Evolutionary conservation across 2,888 invertebrate genomes (phyloP).

Genomic region (Troglohyphantes excavatus): DNA sequence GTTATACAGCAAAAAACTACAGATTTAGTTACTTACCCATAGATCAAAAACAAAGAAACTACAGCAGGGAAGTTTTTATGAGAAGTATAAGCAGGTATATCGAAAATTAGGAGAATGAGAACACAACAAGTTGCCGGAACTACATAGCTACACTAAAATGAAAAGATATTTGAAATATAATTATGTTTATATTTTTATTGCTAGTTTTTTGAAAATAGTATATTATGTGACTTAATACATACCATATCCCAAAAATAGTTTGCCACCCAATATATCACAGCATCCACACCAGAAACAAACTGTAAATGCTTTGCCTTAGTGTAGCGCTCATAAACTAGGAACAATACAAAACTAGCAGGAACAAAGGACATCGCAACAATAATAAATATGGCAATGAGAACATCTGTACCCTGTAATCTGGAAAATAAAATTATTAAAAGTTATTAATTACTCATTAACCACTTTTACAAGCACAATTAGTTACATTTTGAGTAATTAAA

Average conservation of each 20-base stretch:
- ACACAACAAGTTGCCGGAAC: conserved; percentile 87
- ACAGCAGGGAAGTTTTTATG: conserved; percentile 89
- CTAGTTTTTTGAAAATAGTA: background rate
- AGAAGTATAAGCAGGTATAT: conserved; percentile 89
- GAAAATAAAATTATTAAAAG: conserved; percentile 13
- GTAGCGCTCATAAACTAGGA: conserved; percentile 89
- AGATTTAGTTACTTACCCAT: conserved; percentile 82
- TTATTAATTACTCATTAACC: too few species aligned
- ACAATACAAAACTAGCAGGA: conserved; percentile 90
- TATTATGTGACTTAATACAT: conserved; percentile 82
- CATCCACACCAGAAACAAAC: conserved; percentile 88
- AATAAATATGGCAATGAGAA: conserved; percentile 83
- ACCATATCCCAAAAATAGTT: conserved; percentile 90
- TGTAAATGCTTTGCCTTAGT: conserved; percentile 91
- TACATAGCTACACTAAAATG: conserved; percentile 87
- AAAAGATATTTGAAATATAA: background rate
- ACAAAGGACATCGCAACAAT: conserved; percentile 87
- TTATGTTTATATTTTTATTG: background rate
- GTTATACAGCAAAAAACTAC: too few species aligned
- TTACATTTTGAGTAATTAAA: too few species aligned
- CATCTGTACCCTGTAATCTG: conserved; percentile 81
- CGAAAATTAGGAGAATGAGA: conserved; percentile 89
- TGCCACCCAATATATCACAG: conserved; percentile 89
- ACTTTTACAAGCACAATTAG: background rate
- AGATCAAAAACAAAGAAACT: conserved; percentile 83